These are phyloP conservation scores for Belgica antarctica DNA, from an alignment of 2,888 invertebrate species.

Conservation along the genomic window DNA sequence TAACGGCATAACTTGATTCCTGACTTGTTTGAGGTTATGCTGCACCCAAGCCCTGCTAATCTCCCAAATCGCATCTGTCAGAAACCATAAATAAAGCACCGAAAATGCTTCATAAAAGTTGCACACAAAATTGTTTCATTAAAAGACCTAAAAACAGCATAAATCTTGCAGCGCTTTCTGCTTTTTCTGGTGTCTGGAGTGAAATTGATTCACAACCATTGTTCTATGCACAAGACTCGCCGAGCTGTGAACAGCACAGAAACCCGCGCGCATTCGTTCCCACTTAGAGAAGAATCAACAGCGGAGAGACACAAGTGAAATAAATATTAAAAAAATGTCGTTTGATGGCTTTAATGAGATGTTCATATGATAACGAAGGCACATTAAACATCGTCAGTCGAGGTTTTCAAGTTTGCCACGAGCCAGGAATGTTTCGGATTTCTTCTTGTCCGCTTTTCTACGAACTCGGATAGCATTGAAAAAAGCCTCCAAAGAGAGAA, in stretches of 20 bases:
- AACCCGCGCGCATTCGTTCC: too few relatives aligned
- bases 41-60: too few relatives aligned
- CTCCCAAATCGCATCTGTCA: neutral
- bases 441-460: slow-evolving; percentile 5
- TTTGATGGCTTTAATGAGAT: slow-evolving; percentile 14
- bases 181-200: slow-evolving; percentile 23
- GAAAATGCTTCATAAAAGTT: slow-evolving; percentile 21
- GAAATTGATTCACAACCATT: slow-evolving; percentile 10
- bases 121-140: slow-evolving; percentile 25
- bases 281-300: too few relatives aligned
- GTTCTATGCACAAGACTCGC: slow-evolving; percentile 14
- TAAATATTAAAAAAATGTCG: neutral
- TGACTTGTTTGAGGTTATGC: too few relatives aligned
- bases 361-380: slow-evolving; percentile 10
- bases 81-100: slow-evolving; percentile 28
- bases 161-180: slow-evolving; percentile 13
- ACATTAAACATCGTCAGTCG: too few relatives aligned
- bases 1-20: too few relatives aligned
- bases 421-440: neutral
- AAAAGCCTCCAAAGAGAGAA: too few relatives aligned
- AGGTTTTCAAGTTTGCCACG: neutral
- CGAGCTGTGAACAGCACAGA: slow-evolving; percentile 18
- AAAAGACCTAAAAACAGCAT: slow-evolving; percentile 8
- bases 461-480: neutral
- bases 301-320: neutral